phyloP scores from a whole-genome alignment of 2,113 vertebrate species.

The Hydropotes inermis region DNA sequence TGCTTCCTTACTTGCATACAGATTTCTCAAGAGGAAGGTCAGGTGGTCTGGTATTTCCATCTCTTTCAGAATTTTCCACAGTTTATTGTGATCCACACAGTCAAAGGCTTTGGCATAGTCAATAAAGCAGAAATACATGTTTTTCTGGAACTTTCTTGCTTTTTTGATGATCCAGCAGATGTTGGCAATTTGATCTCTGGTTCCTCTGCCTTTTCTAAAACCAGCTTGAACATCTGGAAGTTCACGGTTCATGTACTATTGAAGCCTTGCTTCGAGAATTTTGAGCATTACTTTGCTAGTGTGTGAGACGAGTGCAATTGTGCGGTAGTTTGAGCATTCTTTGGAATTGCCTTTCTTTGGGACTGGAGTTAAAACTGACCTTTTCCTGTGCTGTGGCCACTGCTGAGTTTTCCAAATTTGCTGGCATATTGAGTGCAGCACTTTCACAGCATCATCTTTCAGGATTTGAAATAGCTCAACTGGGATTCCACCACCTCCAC shows the following conservation, averaged over 20 bases:
- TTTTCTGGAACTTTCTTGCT: no score
- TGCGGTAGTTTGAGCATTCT: not conserved
- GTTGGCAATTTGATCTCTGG: not conserved
- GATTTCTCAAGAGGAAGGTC: no score
- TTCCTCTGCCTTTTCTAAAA: not conserved
- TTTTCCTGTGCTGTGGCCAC: not conserved
- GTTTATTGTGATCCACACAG: no score
- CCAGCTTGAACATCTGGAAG: not conserved
- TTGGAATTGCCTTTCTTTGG: not conserved
- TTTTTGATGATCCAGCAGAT: not conserved
- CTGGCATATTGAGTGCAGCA: not conserved
- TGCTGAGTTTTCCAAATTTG: not conserved
- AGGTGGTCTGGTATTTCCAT: no score
- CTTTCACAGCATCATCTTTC: not conserved
- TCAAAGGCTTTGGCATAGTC: no score
- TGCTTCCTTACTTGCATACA: no score
- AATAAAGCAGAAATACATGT: no score
- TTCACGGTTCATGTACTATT: fast-evolving
- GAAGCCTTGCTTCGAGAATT: not conserved
- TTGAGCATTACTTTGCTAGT: not conserved
- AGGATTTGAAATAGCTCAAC: not conserved
- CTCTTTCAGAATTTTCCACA: no score
- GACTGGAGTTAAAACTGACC: not conserved
- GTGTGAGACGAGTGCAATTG: not conserved
- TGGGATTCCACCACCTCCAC: not conserved